Base-by-base conservation (phyloP, 2,888 invertebrate species). In the Eupithecia abbreviata region DNA sequence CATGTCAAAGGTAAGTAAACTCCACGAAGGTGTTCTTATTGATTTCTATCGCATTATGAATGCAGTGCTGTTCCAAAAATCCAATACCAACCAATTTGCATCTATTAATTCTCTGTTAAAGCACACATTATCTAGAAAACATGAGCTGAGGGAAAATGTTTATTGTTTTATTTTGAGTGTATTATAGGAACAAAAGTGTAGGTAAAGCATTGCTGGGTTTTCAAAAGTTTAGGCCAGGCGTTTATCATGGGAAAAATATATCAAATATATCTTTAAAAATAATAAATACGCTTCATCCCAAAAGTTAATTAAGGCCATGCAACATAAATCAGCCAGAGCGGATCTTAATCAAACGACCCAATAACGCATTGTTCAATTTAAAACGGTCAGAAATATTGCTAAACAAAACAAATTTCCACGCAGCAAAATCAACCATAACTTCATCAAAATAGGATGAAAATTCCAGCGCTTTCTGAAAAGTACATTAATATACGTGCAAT, bases 291-390 rank as follows among this genome's bases (percentile, higher is more conserved):
- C 30, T 66, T 42, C 41, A 41, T 12, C 66, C 42, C 43, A 43
- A 71, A 58, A 43, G 42, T 66, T 66, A 66, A 66, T 66, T 66
- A 55, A 58, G 55, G 42, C 66, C 66, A 66, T 66, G 66, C 13
- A 66, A 42, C 42, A 66, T 66, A 66, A 66, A 66, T 66, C 66
- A 66, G 9, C 18, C 10, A 0, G 42, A 42, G 41, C 41, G 62
- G 18, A 62, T 66, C 66, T 66, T 66, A 15, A 66, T 66, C 15
- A 42, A 42, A 66, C 66, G 15, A 66, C 42, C 66, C 66, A 66
- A 66, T 66, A 42, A 66, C 66, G 15, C 66, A 66, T 7, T 42
- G 15, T 42, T 41, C 42, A 41, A 10, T 66, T 15, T 66, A 66
- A 62, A 62, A 62, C 10, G 58, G 18, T 15, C 15, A 66, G 42